Base-by-base conservation (phyloP, 2,888 invertebrate genomes). In the Cerceris ruficornis region DNA sequence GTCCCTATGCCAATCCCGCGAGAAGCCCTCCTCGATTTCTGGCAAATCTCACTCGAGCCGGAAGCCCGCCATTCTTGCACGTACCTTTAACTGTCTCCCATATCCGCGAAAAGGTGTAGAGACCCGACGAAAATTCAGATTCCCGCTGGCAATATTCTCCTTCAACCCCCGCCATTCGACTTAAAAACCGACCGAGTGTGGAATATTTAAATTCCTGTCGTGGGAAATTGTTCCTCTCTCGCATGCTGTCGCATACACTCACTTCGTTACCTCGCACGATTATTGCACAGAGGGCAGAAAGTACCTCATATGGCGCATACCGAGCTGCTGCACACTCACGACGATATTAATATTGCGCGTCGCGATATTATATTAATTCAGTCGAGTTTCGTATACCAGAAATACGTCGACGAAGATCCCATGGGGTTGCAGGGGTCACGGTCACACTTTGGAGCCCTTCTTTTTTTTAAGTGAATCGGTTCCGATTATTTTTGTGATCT, bases 221-320 rank as follows among this genome's bases (percentile, higher is more conserved):
- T 41, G 61, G 77, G 65, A 83, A 84, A 86, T 84, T 82, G 77
- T 80, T 78, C 74, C 69, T 28, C 55, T 60, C 61, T 58, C 72
- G 77, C 74, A 69, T 70, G 80, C 78, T 77, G 62, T 64, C 68
- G 67, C 80, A 71, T 72, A 75, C 46, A 46, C 65, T 66, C 80
- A 77, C 87, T 83, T 79, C 83, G 86, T 85, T 85, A 84, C 80
- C 83, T 81, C 83, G 66, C 69, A 67, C 84, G 85, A 84, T 85
- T 87, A 87, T 87, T 86, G 80, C 85, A 70, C 46, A 59, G 46
- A 62, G 73, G 69, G 65, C 75, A 66, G 68, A 59, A 66, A 69
- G 57, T 71, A 7, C 69, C 80, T 86, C 85, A 81, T 86, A 87
- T 84, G 82, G 68, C 79, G 81, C 88, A 87, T 88, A 82, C 86